phyloP scores from a whole-genome alignment of 2,888 invertebrate species.

The Caenorhabditis angaria region DNA sequence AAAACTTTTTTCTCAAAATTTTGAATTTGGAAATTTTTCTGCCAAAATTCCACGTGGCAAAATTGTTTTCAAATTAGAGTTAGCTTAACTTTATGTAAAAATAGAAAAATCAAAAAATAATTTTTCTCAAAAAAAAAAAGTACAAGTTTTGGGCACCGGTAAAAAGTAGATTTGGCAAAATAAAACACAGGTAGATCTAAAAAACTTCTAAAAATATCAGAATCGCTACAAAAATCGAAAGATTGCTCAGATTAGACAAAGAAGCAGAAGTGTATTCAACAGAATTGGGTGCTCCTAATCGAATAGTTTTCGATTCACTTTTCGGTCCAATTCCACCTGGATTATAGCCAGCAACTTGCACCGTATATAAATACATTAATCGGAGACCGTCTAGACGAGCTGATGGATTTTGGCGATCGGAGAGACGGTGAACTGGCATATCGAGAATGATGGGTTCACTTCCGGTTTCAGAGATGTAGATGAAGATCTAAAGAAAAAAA shows the following conservation, averaged over 20 bases:
- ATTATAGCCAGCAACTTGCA: slow-evolving; percentile 65
- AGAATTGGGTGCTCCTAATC: slow-evolving; percentile 50
- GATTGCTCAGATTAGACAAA: not conserved
- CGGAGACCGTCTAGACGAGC: slow-evolving; percentile 66
- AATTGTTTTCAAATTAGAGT: not conserved
- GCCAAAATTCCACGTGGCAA: too few species aligned
- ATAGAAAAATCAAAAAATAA: not conserved
- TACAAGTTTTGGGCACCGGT: slow-evolving; percentile 9
- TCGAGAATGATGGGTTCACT: slow-evolving; percentile 53
- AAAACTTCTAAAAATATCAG: not conserved
- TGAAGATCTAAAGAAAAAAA: slow-evolving; percentile 41
- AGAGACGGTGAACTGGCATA: slow-evolving; percentile 56
- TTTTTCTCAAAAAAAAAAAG: not conserved
- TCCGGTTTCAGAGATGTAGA: slow-evolving; percentile 53
- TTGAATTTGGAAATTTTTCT: too few species aligned
- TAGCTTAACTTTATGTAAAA: not conserved
- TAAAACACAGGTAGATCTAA: slow-evolving; percentile 19
- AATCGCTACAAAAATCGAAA: not conserved
- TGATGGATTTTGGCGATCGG: slow-evolving; percentile 58
- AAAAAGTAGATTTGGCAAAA: slow-evolving; percentile 22
- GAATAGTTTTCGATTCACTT: slow-evolving; percentile 53
- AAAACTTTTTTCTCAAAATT: too few species aligned
- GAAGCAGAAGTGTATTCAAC: not conserved
- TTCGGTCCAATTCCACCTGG: slow-evolving; percentile 64
- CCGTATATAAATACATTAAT: slow-evolving; percentile 65